Percentiles rank a stretch among this genome's conserved stretches.
These are phyloP conservation scores for Bergia sp. DNA, from an alignment of 92 coral and sea anemone species.

Conservation along the genomic window DNA sequence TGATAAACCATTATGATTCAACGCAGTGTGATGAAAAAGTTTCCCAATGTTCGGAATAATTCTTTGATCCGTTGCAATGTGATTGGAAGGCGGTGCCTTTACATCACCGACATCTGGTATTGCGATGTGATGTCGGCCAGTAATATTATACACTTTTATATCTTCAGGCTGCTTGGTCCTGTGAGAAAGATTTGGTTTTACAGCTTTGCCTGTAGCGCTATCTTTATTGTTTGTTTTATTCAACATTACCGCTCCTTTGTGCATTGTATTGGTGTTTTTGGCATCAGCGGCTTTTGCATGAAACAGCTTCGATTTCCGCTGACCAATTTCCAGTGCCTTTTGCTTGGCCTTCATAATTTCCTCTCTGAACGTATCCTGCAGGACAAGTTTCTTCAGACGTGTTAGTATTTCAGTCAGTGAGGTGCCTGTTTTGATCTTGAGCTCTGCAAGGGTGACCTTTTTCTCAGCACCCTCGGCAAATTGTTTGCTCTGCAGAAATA, in stretches of 20 bases:
- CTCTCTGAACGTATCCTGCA: slow-evolving; percentile 77
- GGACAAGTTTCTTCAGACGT: slow-evolving; percentile 72
- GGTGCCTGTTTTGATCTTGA: slow-evolving; percentile 58
- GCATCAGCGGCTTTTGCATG: slow-evolving; percentile 13
- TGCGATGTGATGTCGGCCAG: slow-evolving; percentile 31
- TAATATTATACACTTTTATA: neutral
- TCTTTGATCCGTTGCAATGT: slow-evolving; percentile 40
- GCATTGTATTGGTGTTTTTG: neutral
- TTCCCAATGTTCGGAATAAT: slow-evolving; percentile 9
- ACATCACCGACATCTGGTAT: neutral
- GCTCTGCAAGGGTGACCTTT: slow-evolving; percentile 55
- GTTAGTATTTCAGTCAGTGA: slow-evolving; percentile 72
- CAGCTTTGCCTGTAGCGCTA: neutral
- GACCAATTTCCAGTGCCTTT: slow-evolving; percentile 46
- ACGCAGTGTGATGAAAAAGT: slow-evolving; percentile 18
- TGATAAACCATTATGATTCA: slow-evolving; percentile 3
- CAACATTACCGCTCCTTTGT: neutral
- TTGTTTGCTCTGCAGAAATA: slow-evolving; percentile 65
- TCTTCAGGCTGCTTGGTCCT: neutral
- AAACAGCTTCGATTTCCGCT: slow-evolving; percentile 23
- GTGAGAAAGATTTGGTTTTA: neutral
- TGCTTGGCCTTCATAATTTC: slow-evolving; percentile 51
- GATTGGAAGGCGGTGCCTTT: neutral
- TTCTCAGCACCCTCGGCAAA: slow-evolving; percentile 78
- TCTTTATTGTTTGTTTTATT: neutral